Base-by-base conservation (phyloP, 2,113 vertebrate genomes). In the Elaphurus davidianus region DNA sequence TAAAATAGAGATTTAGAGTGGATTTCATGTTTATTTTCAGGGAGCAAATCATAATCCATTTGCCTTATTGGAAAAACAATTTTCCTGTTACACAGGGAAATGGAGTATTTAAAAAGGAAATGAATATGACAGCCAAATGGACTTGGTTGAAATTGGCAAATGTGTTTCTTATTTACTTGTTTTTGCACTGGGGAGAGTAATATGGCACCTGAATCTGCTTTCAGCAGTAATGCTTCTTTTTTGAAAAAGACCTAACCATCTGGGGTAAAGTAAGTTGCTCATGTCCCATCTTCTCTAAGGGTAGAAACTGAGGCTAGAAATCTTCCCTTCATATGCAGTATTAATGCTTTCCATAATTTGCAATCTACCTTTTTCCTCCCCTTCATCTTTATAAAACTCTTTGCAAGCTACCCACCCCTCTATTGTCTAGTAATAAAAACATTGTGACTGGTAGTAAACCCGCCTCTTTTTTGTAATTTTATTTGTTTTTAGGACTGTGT, bases 1-100 rank as follows among this genome's bases (percentile, higher is more conserved):
- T 96, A 96, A 87, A 97, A 92, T 93, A 95, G 47, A 94, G 57
- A 60, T 67, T 96, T 86, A 83, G 87, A 96, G 88, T 95, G 27
- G 55, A 87, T 94, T 90, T 90, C 94, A 90, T 82, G n/a, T 97
- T 98, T 92, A 71, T 74, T 87, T 98, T 95, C 86, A 93, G 85
- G 54, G 25, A 87, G 45, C 94, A 96, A 97, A 78, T 97, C 86
- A 96, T 93, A 97, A 97, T 57, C 86, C 93, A 96, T 92, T 98
- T 93, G 96, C 91, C 90, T 96, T 97, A 95, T 94, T 93, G 87
- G 84, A 96, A 90, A 97, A 92, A 81, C 74, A 82, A 15, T 71
- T 97, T 98, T 91, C 88, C 33, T 88, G 59, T 91, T 96, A 91
- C 91, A 27, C 47, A 25, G 82, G 59, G 94, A 90, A 95, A 14